A percentile compares a stretch with the other conserved stretches of the same genome.
Evolutionary conservation across 1,140 invertebrate genomes (phyloP).

Genomic region (Dufourea novaeangliae): DNA sequence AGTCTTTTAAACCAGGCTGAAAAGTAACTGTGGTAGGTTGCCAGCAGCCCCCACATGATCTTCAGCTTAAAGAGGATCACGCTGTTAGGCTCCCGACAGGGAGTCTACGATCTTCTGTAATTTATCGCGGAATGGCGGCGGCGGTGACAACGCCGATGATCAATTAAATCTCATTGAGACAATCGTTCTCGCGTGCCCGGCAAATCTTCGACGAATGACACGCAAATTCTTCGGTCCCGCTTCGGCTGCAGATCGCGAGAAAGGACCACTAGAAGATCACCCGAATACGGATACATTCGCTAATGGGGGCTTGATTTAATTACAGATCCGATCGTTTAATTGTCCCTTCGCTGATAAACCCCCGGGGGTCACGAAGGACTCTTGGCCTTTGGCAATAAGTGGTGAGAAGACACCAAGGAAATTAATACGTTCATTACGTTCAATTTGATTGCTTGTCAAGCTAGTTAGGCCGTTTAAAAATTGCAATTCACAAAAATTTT

Average conservation of each 20-base stretch:
- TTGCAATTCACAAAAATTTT: too few species aligned
- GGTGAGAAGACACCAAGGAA: neutral
- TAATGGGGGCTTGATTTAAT: neutral
- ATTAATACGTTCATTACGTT: neutral
- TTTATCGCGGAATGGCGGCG: neutral
- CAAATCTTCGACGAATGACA: conserved; percentile 41
- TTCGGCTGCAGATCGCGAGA: neutral
- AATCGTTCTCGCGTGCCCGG: conserved; percentile 46
- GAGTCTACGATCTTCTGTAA: conserved; percentile 1
- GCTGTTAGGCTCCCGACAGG: neutral
- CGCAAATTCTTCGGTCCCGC: conserved; percentile 35
- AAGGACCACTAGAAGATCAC: neutral
- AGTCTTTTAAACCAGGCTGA: too few species aligned
- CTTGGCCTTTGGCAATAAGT: neutral
- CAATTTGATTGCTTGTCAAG: neutral
- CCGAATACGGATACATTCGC: neutral
- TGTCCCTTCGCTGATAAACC: neutral
- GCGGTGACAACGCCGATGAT: conserved; percentile 21
- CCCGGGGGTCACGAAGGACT: neutral
- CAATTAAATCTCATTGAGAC: conserved; percentile 39
- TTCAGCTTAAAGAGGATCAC: neutral
- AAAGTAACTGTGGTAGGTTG: too few species aligned
- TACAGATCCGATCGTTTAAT: neutral
- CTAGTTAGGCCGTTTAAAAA: neutral
- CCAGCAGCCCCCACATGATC: neutral